Evolutionary conservation across 2,888 invertebrate genomes (phyloP), one percentile per base, ranked within the genome.

Genomic region (Oscheius sp.): DNA sequence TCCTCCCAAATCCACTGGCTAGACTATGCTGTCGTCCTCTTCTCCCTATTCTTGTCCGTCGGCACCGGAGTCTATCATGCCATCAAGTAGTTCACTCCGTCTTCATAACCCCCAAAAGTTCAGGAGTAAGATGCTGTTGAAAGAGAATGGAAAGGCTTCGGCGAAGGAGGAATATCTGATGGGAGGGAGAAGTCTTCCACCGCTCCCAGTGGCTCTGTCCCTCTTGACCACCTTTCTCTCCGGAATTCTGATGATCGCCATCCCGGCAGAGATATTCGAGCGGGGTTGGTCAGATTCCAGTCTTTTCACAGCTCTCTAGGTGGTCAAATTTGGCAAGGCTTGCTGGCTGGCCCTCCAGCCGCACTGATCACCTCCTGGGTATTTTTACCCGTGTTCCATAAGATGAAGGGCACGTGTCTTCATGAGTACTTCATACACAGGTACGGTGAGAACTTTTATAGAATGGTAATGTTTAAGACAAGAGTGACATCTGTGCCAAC

Each of bases 181-280:
- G 74, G 95, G 94, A 0, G 68, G 73, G 2, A 92, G 93, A 76
- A 94, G 93, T 79, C 94, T 95, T 94, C 92, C 93, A 4, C 91
- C 94, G 83, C 93, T 93, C 5, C 94, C 95, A 0, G 94, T 95
- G 0, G 94, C 94, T 2, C 94, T 95, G 80, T 95, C 95, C 1
- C 90, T 96, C 75, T 94, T 95, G 94, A 95, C 95, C 21, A 94
- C 94, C 57, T 95, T 95, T 89, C 94, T 95, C 94, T 95, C 95
- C 1, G 94, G 95, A 55, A 93, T 95, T 72, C 94, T 94, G 0
- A 90, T 95, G 51, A 91, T 95, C 32, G 95, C 95, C 21, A 93
- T 95, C 0, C 94, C 94, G 50, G 93, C 94, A 68, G 60, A 60
- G 60, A 60, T 37, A 60, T 60, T 60, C 37, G 35, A 60, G 35